phyloP scores from a whole-genome alignment of 2,888 invertebrate species.

The Aporophyla lueneburgensis region DNA sequence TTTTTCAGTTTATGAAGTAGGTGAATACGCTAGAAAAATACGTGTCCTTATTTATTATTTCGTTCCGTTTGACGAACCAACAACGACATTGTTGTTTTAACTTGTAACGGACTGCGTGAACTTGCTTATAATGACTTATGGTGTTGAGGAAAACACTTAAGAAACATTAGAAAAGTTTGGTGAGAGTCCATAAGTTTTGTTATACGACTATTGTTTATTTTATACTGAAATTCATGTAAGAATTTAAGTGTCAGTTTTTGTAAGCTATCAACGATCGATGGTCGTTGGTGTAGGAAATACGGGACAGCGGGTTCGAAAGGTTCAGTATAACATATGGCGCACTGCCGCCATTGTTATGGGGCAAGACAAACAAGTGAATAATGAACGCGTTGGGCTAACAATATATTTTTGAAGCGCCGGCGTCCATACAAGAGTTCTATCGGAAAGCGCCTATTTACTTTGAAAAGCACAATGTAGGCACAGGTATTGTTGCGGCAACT shows the following conservation, averaged over 20 bases:
- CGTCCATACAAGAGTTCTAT: conserved; percentile 42
- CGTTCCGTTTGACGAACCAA: conserved; percentile 23
- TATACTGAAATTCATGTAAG: conserved; percentile 34
- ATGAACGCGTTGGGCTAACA: conserved; percentile 56
- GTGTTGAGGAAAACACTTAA: conserved; percentile 45
- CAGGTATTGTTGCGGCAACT: conserved; percentile 43
- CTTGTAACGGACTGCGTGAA: conserved; percentile 51
- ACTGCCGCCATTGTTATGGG: conserved; percentile 51
- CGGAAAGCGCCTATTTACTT: conserved; percentile 57
- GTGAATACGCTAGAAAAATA: conserved; percentile 17
- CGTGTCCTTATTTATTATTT: conserved; percentile 42
- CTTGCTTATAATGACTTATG: conserved; percentile 58
- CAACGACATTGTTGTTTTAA: conserved; percentile 54
- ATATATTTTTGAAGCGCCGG: conserved; percentile 56
- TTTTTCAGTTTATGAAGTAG: not conserved
- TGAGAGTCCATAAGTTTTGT: conserved; percentile 16
- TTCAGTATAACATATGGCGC: conserved; percentile 59
- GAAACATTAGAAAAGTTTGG: conserved; percentile 43
- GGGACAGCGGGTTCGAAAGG: conserved; percentile 52
- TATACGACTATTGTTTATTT: conserved; percentile 23
- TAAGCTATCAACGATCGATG: conserved; percentile 51
- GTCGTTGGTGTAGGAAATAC: conserved; percentile 56
- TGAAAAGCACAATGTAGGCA: conserved; percentile 45
- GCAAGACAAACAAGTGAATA: conserved; percentile 67
- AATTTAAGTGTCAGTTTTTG: conserved; percentile 42